Evolutionary conservation across 2,888 invertebrate species (phyloP), one percentile per base, ranked within the genome.

Genomic region (Seira sanloemensis): DNA sequence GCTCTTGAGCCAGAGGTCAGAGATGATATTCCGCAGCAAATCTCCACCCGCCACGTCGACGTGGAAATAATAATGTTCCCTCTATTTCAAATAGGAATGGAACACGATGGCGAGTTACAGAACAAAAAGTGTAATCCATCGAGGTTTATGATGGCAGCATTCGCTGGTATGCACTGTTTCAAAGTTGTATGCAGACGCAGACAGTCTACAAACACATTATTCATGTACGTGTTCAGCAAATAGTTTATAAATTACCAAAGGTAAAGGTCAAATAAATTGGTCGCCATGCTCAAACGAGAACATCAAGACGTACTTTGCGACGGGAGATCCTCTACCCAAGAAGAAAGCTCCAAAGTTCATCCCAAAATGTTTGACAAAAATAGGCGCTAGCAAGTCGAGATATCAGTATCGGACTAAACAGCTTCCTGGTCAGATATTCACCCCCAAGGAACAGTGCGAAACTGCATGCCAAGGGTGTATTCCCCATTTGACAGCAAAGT

Each of bases 61-160:
- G n/a, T n/a, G n/a, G n/a, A n/a, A n/a, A n/a, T n/a, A n/a, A n/a
- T n/a, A n/a, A n/a, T n/a, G n/a, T n/a, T n/a, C n/a, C n/a, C n/a
- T n/a, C n/a, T n/a, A n/a, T n/a, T n/a, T n/a, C n/a, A n/a, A 62
- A 5, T 76, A 16, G 85, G 86, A 46, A 80, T 85, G 80, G 74
- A 80, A 50, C 86, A 87, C 67, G 86, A 87, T 76, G 86, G 86
- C 0, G 86, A 85, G n/a, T 75, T 24, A 5, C 78, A 68, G 2
- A 87, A 85, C 16, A 78, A 46, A 24, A 73, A 54, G 5, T 87
- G 87, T 66, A 25, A 77, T 19, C 16, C 71, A 0, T 26, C 21
- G 0, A 74, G 68, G 19, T 78, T 80, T 24, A 62, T 87, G 9
- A 87, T 87, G 87, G 85, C 85, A 4, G 78, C 85, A 2, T 9